Conservation (phyloP, 2,888 invertebrate genomes). For the Aleiodes leptofemur region DNA sequence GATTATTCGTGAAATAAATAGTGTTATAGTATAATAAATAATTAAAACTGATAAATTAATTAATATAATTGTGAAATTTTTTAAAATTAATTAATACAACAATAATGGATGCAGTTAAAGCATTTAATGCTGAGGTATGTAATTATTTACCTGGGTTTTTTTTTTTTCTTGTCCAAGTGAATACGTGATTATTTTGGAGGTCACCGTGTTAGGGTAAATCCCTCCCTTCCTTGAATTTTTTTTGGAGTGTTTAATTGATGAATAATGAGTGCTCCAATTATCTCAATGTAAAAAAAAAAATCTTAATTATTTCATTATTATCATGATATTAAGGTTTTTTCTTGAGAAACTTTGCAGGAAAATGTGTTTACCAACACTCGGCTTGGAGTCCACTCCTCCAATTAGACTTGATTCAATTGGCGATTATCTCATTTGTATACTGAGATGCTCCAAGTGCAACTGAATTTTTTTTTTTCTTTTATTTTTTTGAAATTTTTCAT, state of each 20-base stretch:
- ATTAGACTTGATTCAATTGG: conserved; percentile 2
- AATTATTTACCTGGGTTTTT: conserved; percentile 46
- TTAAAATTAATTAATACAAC: conserved; percentile 50
- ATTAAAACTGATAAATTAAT: conserved; percentile 47
- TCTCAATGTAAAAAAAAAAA: conserved; percentile 34
- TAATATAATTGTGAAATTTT: no score
- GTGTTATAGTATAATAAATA: conserved; percentile 57
- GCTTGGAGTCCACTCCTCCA: conserved; percentile 5
- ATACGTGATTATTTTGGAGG: conserved; percentile 59
- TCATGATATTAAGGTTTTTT: not conserved
- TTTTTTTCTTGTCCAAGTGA: conserved; percentile 39
- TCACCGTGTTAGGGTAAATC: conserved; percentile 61
- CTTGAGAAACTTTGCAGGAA: not conserved
- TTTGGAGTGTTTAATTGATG: not conserved
- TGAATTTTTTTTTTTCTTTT: not conserved
- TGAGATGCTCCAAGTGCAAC: not conserved
- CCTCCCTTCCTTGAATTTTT: conserved; percentile 55
- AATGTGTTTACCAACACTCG: conserved; percentile 14
- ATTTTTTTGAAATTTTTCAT: not conserved
- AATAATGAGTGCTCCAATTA: conserved; percentile 25
- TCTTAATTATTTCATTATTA: not conserved
- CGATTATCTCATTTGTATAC: not conserved
- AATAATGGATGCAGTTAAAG: conserved; percentile 88
- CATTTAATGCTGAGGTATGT: conserved; percentile 91
- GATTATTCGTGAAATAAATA: conserved; percentile 59